Evolutionary conservation across 2,888 invertebrate species (phyloP), one percentile per base, ranked within the genome.

Genomic region (Meandrusa payeni): DNA sequence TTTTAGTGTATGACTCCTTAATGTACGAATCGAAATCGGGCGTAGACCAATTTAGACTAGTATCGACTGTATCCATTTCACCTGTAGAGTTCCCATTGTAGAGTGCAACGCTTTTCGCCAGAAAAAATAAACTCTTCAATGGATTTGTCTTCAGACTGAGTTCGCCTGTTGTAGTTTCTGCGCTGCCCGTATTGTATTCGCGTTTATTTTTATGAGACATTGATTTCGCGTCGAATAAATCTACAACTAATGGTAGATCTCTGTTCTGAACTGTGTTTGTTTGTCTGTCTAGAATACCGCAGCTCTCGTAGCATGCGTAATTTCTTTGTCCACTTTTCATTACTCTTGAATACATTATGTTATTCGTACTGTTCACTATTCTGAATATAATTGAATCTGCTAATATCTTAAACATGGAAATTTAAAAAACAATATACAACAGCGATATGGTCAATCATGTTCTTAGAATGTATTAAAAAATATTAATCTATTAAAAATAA

Each of bases 341-440:
- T 2, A 81, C 53, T 61, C 66, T 62, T n/a, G 81, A 80, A 29
- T 73, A 80, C 9, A 76, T 62, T 0, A 81, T 61, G 7, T 66
- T 48, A 28, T 74, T 69, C 2, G 61, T 59, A 0, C 62, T 49
- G 41, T 79, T 76, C 6, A 76, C 55, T 39, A 81, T 62, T 48
- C 61, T 57, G 38, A 79, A 81, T 24, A 64, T 24, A 1, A 80
- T 58, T 1, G 57, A 48, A 9, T 66, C 51, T 9, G 55, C 50
- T n/a, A 55, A 48, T 5, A 78, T 63, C 81, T 81, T 68, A 2
- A 69, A 73, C 1, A 5, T 15, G 9, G 4, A 3, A 19, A 2
- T 11, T 2, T 7, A 2, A 13, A 7, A n/a, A 24, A 11, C 10
- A n/a, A n/a, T n/a, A 9, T 1, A 7, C 6, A 7, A 7, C n/a